These are phyloP conservation scores for Toxotes chatareus DNA, from an alignment of 2,113 vertebrate species.

Conservation along the genomic window DNA sequence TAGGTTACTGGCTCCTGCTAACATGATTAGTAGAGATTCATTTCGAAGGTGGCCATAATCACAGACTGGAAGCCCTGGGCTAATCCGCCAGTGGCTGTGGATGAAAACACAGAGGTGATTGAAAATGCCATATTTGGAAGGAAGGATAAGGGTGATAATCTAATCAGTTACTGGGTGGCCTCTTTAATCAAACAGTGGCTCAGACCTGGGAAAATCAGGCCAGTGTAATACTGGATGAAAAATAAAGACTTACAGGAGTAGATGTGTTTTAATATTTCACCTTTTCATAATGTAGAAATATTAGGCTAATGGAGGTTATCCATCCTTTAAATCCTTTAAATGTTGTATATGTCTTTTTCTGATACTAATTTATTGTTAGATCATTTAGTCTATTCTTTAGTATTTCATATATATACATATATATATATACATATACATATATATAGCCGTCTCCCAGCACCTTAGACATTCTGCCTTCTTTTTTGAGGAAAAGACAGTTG, in stretches of 20 bases:
- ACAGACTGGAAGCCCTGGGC: constrained; percentile 22
- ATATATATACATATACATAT: too few species aligned
- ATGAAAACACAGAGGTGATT: constrained; percentile 48
- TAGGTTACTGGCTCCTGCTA: constrained; percentile 42
- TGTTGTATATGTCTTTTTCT: neutral
- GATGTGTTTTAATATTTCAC: neutral
- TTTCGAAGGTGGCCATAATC: constrained; percentile 52
- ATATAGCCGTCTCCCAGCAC: neutral
- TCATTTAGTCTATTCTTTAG: neutral
- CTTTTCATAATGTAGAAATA: neutral
- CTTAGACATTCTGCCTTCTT: neutral
- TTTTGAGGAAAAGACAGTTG: neutral
- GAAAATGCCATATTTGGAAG: constrained; percentile 32
- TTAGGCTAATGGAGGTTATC: neutral
- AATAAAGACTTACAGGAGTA: neutral
- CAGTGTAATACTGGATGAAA: neutral
- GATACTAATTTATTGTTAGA: neutral
- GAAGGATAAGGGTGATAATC: constrained; percentile 21
- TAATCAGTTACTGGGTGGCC: constrained; percentile 40
- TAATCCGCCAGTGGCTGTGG: constrained; percentile 43
- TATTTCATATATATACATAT: too few species aligned
- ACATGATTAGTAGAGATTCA: constrained; percentile 55
- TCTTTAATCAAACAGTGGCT: constrained; percentile 40
- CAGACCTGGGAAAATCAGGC: neutral
- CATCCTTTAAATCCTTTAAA: neutral